These are phyloP conservation scores for Rhinoderma darwinii DNA, from an alignment of 2,113 vertebrate species.

Conservation along the genomic window DNA sequence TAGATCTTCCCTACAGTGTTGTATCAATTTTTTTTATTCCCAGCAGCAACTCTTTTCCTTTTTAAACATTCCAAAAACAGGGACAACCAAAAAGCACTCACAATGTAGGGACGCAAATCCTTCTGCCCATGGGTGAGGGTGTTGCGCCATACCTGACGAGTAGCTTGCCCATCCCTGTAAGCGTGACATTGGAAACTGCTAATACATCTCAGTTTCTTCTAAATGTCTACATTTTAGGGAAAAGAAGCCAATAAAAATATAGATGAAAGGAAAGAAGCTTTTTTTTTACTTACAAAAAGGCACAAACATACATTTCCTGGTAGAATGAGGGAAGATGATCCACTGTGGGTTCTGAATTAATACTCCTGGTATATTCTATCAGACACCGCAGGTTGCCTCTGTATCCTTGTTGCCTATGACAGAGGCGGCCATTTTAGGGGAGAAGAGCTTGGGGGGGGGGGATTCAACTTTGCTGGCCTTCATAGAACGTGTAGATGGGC, in stretches of 20 bases:
- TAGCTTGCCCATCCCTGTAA: conserved; percentile 29
- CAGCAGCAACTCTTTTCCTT: conserved; percentile 78
- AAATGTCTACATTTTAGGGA: conserved; percentile 42
- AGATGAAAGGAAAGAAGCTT: conserved; percentile 35
- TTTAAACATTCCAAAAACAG: conserved; percentile 59
- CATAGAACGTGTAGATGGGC: not conserved
- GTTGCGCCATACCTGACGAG: no score
- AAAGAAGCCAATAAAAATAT: conserved; percentile 30
- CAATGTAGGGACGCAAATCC: not conserved
- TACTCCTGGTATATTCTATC: not conserved
- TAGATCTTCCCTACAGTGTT: conserved; percentile 38
- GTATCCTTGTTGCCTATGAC: not conserved
- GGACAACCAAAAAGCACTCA: not conserved
- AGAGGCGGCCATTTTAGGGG: not conserved
- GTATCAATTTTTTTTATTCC: conserved; percentile 66
- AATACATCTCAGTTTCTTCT: conserved; percentile 63
- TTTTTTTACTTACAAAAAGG: conserved; percentile 22
- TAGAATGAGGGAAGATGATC: not conserved
- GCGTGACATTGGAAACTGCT: conserved; percentile 65
- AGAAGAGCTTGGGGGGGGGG: not conserved
- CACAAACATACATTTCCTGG: not conserved
- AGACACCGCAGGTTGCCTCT: not conserved
- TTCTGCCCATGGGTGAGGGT: not conserved
- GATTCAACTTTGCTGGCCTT: not conserved
- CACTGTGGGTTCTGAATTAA: not conserved